Base-by-base conservation (phyloP, 1,140 invertebrate species). In the Sesamia nonagrioides region DNA sequence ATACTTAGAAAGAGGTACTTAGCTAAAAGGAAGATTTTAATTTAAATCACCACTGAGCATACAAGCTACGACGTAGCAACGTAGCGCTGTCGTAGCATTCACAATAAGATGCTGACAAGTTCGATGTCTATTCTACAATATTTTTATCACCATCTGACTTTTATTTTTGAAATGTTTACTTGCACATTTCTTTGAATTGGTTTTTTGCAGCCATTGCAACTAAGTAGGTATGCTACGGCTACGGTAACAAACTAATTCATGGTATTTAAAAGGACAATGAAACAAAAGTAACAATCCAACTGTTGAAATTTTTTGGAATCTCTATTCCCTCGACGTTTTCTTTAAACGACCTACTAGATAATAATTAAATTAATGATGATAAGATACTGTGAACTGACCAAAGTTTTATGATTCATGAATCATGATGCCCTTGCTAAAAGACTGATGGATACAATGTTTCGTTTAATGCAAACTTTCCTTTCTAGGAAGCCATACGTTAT, bases 51-150 rank as follows among this genome's bases (percentile, higher is more conserved):
- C 45, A 50, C 45, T 13, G 45, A 13, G 11, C 27, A 5, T 6
- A 11, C 27, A 27, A 58, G 27, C 56, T 60, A 60, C 56, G 56
- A 9, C 56, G 56, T 60, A 60, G 56, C 56, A 11, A 11, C 56
- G 56, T 60, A 60, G 56, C 56, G 33, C 56, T 33, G 35, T 60
- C 56, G 56, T 60, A 60, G 56, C 27, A 60, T 11, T 56, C 13
- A 11, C 9, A 33, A 33, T 56, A 1, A n/a, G 17, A 21, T 56
- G 52, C 52, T 18, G 50, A 17, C 15, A 54, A 8, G 6, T 54
- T 17, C 11, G 15, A 17, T 54, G 11, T 9, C n/a, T 17, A 15
- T 40, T 40, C 13, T 5, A 50, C 48, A 2, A 50, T n/a, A 6
- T 50, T 13, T 50, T 50, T 4, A 11, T 50, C 9, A 52, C 50